These are phyloP conservation scores for Gymnosoma rotundatum DNA, from an alignment of 2,888 invertebrate species.

Conservation along the genomic window DNA sequence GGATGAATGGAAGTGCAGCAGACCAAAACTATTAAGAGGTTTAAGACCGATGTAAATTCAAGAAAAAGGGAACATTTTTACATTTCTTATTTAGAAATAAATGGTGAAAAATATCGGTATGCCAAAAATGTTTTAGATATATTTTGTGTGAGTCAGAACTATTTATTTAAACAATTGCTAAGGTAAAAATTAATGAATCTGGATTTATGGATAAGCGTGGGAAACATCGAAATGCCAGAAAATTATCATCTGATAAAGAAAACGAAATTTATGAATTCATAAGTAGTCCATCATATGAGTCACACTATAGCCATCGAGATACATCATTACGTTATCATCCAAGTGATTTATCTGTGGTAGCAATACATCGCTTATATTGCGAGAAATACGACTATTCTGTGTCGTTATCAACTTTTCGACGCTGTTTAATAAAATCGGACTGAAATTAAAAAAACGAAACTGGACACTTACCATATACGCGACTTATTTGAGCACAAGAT, in stretches of 20 bases:
- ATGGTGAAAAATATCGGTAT: not conserved
- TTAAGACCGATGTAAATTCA: constrained; percentile 1
- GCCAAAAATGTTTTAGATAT: constrained; percentile 16
- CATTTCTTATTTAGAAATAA: constrained; percentile 9
- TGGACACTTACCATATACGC: constrained; percentile 20
- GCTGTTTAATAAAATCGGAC: constrained; percentile 17
- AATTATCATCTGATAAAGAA: constrained; percentile 19
- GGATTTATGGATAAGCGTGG: constrained; percentile 19
- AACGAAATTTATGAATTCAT: constrained; percentile 21
- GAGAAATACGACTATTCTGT: constrained; percentile 17
- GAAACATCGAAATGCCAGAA: constrained; percentile 24
- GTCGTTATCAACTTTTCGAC: not conserved
- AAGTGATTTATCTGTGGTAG: constrained; percentile 14
- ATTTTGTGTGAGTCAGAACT: constrained; percentile 6
- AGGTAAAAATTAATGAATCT: constrained; percentile 10
- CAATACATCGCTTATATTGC: constrained; percentile 6
- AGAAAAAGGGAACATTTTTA: constrained; percentile 14
- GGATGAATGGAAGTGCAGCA: constrained; percentile 27
- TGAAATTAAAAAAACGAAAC: constrained; percentile 25
- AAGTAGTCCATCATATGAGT: constrained; percentile 16
- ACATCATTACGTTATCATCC: constrained; percentile 16
- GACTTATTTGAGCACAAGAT: constrained; percentile 25
- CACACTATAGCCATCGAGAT: constrained; percentile 18
- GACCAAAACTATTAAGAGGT: too few relatives aligned
- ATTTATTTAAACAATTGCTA: constrained; percentile 12